phyloP scores from a whole-genome alignment of 2,797 vertebrate species.

The Peromyscus aztecus region DNA sequence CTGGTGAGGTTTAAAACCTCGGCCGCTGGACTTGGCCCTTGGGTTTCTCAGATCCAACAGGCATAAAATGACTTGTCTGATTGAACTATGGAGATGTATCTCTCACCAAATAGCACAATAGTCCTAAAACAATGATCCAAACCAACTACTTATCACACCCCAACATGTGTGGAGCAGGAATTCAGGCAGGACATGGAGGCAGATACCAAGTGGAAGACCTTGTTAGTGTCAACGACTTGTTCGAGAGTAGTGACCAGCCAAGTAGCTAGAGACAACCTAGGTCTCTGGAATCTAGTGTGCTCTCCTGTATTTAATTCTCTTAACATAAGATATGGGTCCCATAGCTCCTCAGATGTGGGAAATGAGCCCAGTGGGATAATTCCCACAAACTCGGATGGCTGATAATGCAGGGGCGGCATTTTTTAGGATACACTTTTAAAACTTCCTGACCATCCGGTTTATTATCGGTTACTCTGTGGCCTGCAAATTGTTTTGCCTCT shows the following conservation, averaged over 20 bases:
- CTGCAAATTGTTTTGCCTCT: background rate
- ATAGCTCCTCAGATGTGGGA: background rate
- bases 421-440: background rate
- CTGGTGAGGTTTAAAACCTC: background rate
- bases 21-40: background rate
- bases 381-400: background rate
- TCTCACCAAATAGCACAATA: background rate
- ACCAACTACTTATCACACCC: background rate
- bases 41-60: background rate
- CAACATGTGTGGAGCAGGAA: background rate
- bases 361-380: background rate
- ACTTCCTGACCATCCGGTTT: background rate
- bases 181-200: background rate
- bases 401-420: too few relatives aligned
- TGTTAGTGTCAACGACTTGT: background rate
- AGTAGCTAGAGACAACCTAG: background rate
- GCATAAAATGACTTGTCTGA: background rate
- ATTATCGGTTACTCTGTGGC: background rate
- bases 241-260: background rate
- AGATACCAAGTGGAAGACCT: background rate
- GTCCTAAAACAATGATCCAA: background rate
- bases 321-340: background rate
- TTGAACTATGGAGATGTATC: background rate
- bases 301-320: background rate
- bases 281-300: background rate